Evolutionary conservation across 2,888 invertebrate species (phyloP).

Genomic region (Mechanitis mazaeus): DNA sequence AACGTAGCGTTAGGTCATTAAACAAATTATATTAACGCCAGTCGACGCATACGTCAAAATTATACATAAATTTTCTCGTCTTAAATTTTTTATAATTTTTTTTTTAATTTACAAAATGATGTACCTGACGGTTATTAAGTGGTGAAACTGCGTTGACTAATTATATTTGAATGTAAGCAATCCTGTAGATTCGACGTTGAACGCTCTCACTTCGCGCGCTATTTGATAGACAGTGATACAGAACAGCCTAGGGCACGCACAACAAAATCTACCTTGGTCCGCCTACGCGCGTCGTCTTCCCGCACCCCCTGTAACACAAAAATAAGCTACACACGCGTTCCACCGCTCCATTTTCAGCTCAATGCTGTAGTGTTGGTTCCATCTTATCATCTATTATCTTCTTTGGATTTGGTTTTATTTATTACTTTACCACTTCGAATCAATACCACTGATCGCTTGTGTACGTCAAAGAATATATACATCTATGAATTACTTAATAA

Average conservation of each 20-base stretch:
- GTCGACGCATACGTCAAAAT: constrained; percentile 15
- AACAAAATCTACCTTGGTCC: constrained; percentile 74
- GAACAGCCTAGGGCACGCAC: constrained; percentile 77
- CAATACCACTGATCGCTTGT: no score
- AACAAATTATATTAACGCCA: constrained; percentile 28
- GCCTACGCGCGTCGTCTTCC: constrained; percentile 69
- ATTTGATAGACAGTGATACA: constrained; percentile 74
- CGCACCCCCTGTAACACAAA: constrained; percentile 75
- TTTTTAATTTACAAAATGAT: neutral
- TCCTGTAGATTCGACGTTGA: constrained; percentile 59
- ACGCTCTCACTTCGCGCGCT: constrained; percentile 69
- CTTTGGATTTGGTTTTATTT: neutral
- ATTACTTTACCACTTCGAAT: no score
- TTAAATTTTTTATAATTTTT: constrained; percentile 7
- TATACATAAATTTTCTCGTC: no score
- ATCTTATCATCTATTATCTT: neutral
- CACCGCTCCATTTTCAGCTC: constrained; percentile 42
- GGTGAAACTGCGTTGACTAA: constrained; percentile 22
- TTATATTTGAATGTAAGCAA: constrained; percentile 28
- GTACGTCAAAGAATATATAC: no score
- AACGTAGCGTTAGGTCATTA: constrained; percentile 31
- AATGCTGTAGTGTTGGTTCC: constrained; percentile 16
- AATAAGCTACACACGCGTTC: constrained; percentile 71
- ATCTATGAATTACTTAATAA: no score
- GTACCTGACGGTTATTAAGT: constrained; percentile 7